Evolutionary conservation across 2,888 invertebrate genomes (phyloP).

Genomic region (Lithophane ornitopus): DNA sequence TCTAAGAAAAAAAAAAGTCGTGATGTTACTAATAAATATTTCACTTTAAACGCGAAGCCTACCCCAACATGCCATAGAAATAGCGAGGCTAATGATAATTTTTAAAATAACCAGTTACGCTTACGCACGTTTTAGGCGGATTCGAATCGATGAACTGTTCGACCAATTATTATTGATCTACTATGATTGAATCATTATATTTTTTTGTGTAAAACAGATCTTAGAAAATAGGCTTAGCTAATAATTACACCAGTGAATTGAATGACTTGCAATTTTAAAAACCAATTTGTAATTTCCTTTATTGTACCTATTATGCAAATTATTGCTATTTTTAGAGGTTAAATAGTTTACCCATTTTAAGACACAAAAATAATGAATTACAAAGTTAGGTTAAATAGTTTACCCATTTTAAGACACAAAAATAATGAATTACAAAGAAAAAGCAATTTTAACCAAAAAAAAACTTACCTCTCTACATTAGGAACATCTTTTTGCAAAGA

Average conservation of each 20-base stretch:
- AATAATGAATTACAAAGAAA: not conserved
- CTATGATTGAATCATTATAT: not conserved
- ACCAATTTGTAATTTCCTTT: not conserved
- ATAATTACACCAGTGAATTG: not conserved
- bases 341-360: not conserved
- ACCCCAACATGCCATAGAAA: not conserved
- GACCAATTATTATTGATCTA: not conserved
- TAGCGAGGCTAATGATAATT: not conserved
- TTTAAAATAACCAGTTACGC: not conserved
- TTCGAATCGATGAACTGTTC: not conserved
- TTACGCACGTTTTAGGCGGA: not conserved
- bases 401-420: not conserved
- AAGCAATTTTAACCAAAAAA: no score
- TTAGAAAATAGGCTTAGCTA: slow-evolving; percentile 5
- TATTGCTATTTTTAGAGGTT: not conserved
- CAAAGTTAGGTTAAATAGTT: not conserved
- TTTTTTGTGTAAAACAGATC: slow-evolving; percentile 8
- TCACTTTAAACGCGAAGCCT: not conserved
- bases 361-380: not conserved
- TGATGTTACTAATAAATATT: no score
- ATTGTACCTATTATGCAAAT: not conserved
- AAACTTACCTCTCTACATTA: not conserved
- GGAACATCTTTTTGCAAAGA: not conserved
- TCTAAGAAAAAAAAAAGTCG: no score
- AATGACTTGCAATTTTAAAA: slow-evolving; percentile 10